Evolutionary conservation across 2,888 invertebrate species (phyloP), one percentile per base, ranked within the genome.

Genomic region (Marronus borbonicus): DNA sequence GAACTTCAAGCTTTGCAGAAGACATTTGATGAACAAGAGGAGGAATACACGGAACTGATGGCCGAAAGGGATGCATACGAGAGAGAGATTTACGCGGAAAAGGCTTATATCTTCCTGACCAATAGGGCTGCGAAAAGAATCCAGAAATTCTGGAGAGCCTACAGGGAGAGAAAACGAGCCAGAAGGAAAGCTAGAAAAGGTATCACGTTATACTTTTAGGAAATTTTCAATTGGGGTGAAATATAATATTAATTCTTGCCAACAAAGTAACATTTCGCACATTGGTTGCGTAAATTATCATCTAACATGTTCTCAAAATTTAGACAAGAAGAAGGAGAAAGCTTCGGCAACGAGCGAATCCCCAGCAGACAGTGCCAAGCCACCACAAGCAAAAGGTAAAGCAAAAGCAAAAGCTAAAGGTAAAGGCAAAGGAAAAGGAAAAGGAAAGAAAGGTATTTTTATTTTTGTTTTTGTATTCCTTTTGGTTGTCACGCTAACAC

Each of bases 11-110:
- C 88, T 0, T 86, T 92, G 28, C 85, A 91, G 89, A 87, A 85
- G 69, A 86, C 89, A 82, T 83, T 92, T 81, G 90, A 89, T 5
- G 90, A 90, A 75, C 92, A 93, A 86, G 90, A 92, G 82, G 85
- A 86, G 64, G 89, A 91, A 70, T 93, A 91, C 83, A 84, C 89
- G 8, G 89, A 89, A 1, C 85, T 92, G 60, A 92, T 92, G 91
- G 89, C 84, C n/a, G 92, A 92, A 82, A 90, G 92, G 80, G 90
- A 90, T 76, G 88, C 84, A 24, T 91, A 91, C 81, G 92, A 92
- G 82, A 90, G 91, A 79, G 87, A 88, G 70, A 89, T 90, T 84
- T 89, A 90, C 88, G 87, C 88, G 44, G 89, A 89, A 81, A 91
- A 91, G 87, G 89, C 87, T 12, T 80, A 81, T 20, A 81, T 80